These are phyloP conservation scores for Tachycineta bicolor DNA, from an alignment of 2,113 vertebrate genomes.

Conservation along the genomic window DNA sequence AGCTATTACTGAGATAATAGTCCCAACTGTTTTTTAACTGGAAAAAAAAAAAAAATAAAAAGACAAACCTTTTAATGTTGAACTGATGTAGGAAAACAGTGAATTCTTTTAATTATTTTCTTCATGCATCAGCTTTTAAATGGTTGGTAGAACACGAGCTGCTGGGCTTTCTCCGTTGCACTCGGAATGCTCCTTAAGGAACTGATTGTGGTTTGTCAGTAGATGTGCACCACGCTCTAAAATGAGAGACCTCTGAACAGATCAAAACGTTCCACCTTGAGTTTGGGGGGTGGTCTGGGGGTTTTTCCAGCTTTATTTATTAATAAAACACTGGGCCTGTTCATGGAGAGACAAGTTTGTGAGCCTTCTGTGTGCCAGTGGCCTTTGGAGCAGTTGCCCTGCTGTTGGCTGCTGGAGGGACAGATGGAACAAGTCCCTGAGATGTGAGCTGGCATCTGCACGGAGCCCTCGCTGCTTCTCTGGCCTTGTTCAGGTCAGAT, in stretches of 20 bases:
- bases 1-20: conserved; percentile 42
- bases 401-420: background rate
- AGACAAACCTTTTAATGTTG: conserved; percentile 17
- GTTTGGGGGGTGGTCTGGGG: background rate
- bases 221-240: conserved; percentile 32
- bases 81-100: conserved; percentile 45
- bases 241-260: conserved; percentile 22
- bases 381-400: background rate
- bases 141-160: conserved; percentile 49
- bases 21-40: conserved; percentile 55
- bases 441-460: background rate
- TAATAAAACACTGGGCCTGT: conserved; percentile 38
- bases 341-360: conserved; percentile 17
- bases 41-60: conserved; percentile 55
- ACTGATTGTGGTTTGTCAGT: conserved; percentile 31
- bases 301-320: conserved; percentile 32
- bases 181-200: conserved; percentile 40
- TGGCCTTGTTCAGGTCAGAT: background rate
- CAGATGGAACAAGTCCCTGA: background rate
- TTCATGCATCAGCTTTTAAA: background rate
- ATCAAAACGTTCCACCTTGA: conserved; percentile 55
- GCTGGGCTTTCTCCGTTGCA: conserved; percentile 16
- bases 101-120: background rate
- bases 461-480: background rate
- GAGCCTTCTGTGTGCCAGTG: conserved; percentile 9